These are phyloP conservation scores for Esox lucius DNA, from an alignment of 2,797 vertebrate genomes.

Conservation along the genomic window DNA sequence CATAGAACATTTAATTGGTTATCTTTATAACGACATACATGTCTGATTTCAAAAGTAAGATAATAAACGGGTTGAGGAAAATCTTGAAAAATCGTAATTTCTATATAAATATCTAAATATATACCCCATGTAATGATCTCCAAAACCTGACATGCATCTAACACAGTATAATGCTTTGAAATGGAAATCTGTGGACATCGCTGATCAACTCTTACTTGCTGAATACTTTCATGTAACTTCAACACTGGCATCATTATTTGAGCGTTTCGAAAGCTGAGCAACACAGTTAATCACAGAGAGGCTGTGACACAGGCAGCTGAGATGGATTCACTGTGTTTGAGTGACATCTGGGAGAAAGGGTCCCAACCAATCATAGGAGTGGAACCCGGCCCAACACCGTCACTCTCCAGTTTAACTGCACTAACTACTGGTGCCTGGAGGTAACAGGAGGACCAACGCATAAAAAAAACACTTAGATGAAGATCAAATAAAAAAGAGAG, in stretches of 20 bases:
- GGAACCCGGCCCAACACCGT: slow-evolving; percentile 21
- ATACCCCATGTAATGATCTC: slow-evolving; percentile 64
- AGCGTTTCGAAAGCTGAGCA: slow-evolving; percentile 43
- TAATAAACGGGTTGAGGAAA: slow-evolving; percentile 54
- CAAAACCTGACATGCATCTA: slow-evolving; percentile 60
- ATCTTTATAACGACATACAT: slow-evolving; percentile 55
- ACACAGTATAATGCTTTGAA: slow-evolving; percentile 56
- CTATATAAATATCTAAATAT: slow-evolving; percentile 81
- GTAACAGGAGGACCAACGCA: slow-evolving; percentile 37
- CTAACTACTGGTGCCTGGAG: slow-evolving; percentile 31
- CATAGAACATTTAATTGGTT: slow-evolving; percentile 69
- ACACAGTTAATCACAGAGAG: slow-evolving; percentile 5
- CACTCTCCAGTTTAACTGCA: slow-evolving; percentile 52
- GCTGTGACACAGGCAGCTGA: slow-evolving; percentile 53
- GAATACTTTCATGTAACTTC: slow-evolving; percentile 50
- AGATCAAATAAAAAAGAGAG: slow-evolving; percentile 47
- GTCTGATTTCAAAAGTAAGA: slow-evolving; percentile 54
- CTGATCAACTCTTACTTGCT: slow-evolving; percentile 24
- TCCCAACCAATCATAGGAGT: slow-evolving; percentile 9
- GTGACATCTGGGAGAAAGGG: slow-evolving; percentile 35
- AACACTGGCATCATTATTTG: slow-evolving; percentile 56
- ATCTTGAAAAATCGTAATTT: slow-evolving; percentile 68
- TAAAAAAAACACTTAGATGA: slow-evolving; percentile 56
- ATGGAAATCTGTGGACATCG: slow-evolving; percentile 26
- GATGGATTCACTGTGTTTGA: slow-evolving; percentile 63